Evolutionary conservation across 2,797 vertebrate genomes (phyloP), one percentile per base, ranked within the genome.

Genomic region (Moxostoma hubbsi): DNA sequence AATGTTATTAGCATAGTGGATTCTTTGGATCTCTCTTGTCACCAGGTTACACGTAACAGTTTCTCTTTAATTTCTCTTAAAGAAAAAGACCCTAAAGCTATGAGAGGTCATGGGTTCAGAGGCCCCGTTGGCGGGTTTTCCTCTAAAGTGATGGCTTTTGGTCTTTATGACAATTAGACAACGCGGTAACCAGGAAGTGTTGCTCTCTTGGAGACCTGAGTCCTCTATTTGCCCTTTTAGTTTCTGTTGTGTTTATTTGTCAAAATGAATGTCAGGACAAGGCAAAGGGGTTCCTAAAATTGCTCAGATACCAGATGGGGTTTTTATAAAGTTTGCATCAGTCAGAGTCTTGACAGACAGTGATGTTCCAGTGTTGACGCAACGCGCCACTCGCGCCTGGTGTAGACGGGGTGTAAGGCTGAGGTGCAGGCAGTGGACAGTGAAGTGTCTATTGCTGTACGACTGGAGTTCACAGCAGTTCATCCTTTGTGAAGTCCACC

Each of bases 11-110:
- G 9, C 58, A 47, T 66, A 49, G n/a, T 64, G 50, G 8, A 50
- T 66, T 62, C 49, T 61, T 54, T 63, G 64, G 13, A 53, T 69
- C 71, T 65, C 53, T 73, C 15, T 71, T 68, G 45, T 72, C 77
- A 79, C 9, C 53, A 43, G 51, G 16, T 76, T 66, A 79, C 72
- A 55, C n/a, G 53, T 50, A 57, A 69, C 70, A 63, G 71, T 61
- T 61, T 72, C 66, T 51, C 57, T 54, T 49, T 9, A n/a, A 13
- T 49, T 55, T 47, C 10, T 76, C 24, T 49, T 72, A 11, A 46
- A 81, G 58, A 67, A 64, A 81, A 81, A 83, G 86, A 81, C 80
- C 81, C 87, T 85, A 57, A 61, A 83, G 82, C 83, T 68, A 81
- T 75, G 63, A 55, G 83, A 47, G 64, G 75, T 82, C 85, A 81